Conservation (phyloP, 2,113 vertebrate genomes). For the Tetrao urogallus region DNA sequence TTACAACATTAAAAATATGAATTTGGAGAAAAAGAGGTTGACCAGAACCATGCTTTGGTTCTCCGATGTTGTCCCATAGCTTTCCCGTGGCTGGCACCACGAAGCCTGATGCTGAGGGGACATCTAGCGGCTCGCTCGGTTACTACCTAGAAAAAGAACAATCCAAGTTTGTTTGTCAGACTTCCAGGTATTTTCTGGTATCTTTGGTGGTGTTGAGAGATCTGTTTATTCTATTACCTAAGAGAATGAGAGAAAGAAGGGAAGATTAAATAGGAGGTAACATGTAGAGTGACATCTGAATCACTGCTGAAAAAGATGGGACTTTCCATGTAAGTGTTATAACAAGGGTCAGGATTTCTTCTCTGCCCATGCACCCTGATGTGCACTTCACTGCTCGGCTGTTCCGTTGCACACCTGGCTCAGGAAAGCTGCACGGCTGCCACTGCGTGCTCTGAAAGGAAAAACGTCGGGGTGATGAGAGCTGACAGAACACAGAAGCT, state of each 20-base stretch:
- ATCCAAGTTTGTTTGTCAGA: neutral
- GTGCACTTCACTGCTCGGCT: neutral
- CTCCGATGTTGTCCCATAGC: fast-evolving
- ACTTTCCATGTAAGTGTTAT: neutral
- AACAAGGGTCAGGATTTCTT: neutral
- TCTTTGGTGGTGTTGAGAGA: neutral
- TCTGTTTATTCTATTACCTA: neutral
- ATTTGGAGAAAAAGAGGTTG: neutral
- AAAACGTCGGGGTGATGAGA: neutral
- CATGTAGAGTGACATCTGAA: neutral
- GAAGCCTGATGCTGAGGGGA: slow-evolving; percentile 36
- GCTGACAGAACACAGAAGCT: neutral
- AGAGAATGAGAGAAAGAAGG: neutral
- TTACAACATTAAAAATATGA: neutral
- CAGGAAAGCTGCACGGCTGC: neutral
- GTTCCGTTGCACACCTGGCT: neutral
- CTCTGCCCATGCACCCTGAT: neutral
- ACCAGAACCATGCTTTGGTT: neutral
- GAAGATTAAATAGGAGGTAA: neutral
- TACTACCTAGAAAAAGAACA: neutral
- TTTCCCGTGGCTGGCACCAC: fast-evolving
- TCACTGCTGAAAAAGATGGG: neutral
- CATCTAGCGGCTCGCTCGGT: slow-evolving; percentile 15
- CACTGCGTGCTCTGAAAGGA: neutral
- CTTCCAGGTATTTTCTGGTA: neutral